Evolutionary conservation across 2,888 invertebrate species (phyloP), one percentile per base, ranked within the genome.

Genomic region (Ptychoptera albimana): DNA sequence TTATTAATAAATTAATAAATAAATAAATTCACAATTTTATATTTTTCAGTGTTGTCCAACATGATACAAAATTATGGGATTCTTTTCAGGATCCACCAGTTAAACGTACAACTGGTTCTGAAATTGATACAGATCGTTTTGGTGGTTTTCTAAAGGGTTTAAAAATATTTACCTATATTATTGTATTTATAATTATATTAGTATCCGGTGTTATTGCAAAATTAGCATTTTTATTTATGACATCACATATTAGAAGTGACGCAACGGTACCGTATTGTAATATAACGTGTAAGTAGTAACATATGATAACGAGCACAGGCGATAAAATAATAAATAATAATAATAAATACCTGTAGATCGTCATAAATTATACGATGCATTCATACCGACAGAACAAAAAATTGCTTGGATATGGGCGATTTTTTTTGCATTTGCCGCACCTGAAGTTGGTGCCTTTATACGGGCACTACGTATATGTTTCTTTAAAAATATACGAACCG

Each of bases 381-480:
- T 67, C 7, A 63, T 79, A 16, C 69, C 81, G 0, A 66, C 73
- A 48, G 72, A 73, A 53, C 82, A 82, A 56, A 71, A 77, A 50
- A 68, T 80, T 45, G 69, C 75, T 38, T 88, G 87, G 87, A 74
- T 83, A 11, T 89, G 87, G 86, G 75, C 80, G 40, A 60, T 86
- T 29, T 67, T 86, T 37, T 75, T 85, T 52, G 76, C 79, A 15
- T 86, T 84, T 57, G 68, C 77, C 36, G 66, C 80, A 15, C 89
- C 91, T 0, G 89, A 92, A 66, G 47, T 79, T 1, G 77, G 83
- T 11, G 74, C 77, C 8, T 76, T 87, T 53, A 59, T 87, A 6
- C 71, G 82, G 54, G 75, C 83, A 11, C 56, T 74, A 13, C 71
- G 84, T 54, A 77, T 82, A 54, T 78, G 76, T 53, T 70, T 79